Evolutionary conservation across 35 echinoderm and acorn worm species (phyloP), one percentile per base, ranked within the genome.

Genomic region (Lytechinus pictus): DNA sequence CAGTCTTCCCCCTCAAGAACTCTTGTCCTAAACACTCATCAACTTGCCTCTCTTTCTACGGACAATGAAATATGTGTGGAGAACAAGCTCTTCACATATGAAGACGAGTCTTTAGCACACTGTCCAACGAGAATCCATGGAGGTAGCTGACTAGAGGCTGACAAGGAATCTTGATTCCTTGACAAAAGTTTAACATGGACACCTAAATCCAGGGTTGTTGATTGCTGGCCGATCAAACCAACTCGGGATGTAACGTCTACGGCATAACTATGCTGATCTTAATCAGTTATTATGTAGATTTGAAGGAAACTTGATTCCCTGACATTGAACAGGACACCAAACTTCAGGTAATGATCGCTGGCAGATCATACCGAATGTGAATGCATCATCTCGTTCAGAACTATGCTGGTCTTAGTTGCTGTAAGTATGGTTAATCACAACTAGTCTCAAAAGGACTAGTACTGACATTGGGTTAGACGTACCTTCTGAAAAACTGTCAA

Each of bases 121-220:
- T 93, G 92, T 57, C 92, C 92, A 28, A 93, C 92, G 9, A 93
- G 92, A 54, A 93, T 93, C 28, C 92, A 93, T 9, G 92, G 92
- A 27, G 54, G 54, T 4, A 93, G 92, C 92, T 93, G 92, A 93
- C 88, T 90, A 33, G 88, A 28, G 88, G 88, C 28, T 14, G 16
- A 54, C 88, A 79, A 79, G 66, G 66, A 79, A 79, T 79, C 66
- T 6, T 79, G 66, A 79, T 79, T 79, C 66, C 66, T 79, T 79
- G 66, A 4, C 16, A 79, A 16, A 79, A 79, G 1, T 24, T 4
- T 44, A 5, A 24, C 66, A 24, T 58, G 56, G 11, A 13, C 13
- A 58, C 56, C 56, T 58, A 24, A 3, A 16, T 79, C 21, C 5
- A 79, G 56, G 56, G 33, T 2, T 58, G 66, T 79, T n/a, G 66